Percentiles rank a stretch among this genome's conserved stretches.
These are phyloP conservation scores for Trinorchestia longiramus DNA, from an alignment of 1,140 invertebrate genomes.

Conservation along the genomic window DNA sequence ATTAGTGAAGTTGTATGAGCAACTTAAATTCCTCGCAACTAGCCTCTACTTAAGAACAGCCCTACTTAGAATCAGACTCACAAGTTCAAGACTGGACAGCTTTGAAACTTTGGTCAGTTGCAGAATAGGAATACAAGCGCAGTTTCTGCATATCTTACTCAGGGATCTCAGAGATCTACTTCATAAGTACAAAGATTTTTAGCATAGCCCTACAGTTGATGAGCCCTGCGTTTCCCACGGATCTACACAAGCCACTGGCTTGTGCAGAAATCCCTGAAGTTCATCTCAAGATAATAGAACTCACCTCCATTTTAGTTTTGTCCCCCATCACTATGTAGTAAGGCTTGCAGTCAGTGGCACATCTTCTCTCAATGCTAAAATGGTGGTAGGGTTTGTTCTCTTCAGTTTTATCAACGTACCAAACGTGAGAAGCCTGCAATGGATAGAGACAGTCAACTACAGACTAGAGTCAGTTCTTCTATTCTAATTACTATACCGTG, in stretches of 20 bases:
- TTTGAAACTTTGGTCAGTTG: too few species aligned
- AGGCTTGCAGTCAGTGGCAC: conserved; percentile 6
- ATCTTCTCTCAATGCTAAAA: conserved; percentile 49
- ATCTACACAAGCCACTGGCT: too few species aligned
- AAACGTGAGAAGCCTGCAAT: not conserved
- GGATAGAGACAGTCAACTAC: not conserved
- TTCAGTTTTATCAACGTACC: not conserved
- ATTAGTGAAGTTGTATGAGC: too few species aligned
- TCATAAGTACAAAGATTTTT: not conserved
- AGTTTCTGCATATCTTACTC: not conserved
- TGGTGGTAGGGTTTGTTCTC: conserved; percentile 47
- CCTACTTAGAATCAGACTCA: too few species aligned
- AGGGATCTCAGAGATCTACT: not conserved
- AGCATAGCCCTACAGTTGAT: not conserved
- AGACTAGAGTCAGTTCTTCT: not conserved
- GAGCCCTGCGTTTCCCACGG: not conserved
- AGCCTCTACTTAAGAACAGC: too few species aligned
- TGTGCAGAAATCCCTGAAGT: not conserved
- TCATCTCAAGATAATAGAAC: not conserved
- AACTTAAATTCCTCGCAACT: too few species aligned
- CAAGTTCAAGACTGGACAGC: too few species aligned
- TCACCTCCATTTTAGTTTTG: conserved; percentile 54
- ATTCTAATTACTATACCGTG: too few species aligned
- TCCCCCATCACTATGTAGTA: conserved; percentile 54
- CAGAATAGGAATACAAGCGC: too few species aligned